Evolutionary conservation across 2,888 invertebrate species (phyloP).

Genomic region (Pelosia muscerda): DNA sequence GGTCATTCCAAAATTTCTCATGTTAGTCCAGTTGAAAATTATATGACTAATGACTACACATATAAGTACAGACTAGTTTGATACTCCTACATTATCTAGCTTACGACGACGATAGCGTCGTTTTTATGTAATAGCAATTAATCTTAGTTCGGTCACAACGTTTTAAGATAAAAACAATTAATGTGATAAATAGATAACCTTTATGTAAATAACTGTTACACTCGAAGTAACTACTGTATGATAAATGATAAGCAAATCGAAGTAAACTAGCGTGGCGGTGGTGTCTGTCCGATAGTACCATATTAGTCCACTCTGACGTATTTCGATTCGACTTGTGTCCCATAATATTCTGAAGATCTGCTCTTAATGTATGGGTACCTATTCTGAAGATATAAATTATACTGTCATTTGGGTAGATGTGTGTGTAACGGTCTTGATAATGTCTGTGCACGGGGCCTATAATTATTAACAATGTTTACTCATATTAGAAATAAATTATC

Average conservation of each 20-base stretch:
- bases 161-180: slow-evolving; percentile 10
- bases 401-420: neutral
- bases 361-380: neutral
- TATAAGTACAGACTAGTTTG: neutral
- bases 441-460: neutral
- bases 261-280: slow-evolving; percentile 1
- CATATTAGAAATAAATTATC: neutral
- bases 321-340: neutral
- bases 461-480: neutral
- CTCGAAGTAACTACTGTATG: slow-evolving; percentile 10
- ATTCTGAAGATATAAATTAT: neutral
- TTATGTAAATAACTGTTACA: slow-evolving; percentile 2
- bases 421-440: neutral
- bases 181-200: slow-evolving; percentile 33
- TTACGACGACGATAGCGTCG: neutral
- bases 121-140: slow-evolving; percentile 4
- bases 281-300: neutral
- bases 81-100: neutral
- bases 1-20: neutral
- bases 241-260: slow-evolving; percentile 14
- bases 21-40: neutral
- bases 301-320: neutral
- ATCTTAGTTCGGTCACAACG: slow-evolving; percentile 7
- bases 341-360: neutral
- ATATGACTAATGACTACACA: neutral